phyloP scores from a whole-genome alignment of 2,797 vertebrate species.

The Alca torda region DNA sequence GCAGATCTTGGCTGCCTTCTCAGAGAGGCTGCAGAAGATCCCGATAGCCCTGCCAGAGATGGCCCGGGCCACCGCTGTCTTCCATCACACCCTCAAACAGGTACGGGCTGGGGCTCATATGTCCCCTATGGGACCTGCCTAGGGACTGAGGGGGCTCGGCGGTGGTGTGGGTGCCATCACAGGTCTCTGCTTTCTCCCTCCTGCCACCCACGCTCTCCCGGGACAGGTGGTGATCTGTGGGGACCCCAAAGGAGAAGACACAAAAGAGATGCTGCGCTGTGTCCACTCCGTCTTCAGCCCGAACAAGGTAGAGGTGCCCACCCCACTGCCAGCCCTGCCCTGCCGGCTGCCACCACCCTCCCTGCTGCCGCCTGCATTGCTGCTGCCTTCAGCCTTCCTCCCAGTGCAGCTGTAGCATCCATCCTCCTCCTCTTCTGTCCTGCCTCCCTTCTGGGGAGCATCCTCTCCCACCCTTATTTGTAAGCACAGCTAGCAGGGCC shows the following conservation, averaged over 20 bases:
- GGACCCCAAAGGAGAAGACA: constrained; percentile 84
- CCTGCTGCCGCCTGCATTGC: background rate
- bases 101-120: constrained; percentile 4
- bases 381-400: background rate
- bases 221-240: constrained; percentile 91
- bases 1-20: constrained; percentile 85
- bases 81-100: constrained; percentile 88
- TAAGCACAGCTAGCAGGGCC: background rate
- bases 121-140: background rate
- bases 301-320: constrained; percentile 81
- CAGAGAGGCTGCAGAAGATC: constrained; percentile 84
- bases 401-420: background rate
- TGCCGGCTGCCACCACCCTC: background rate
- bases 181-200: background rate
- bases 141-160: background rate
- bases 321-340: background rate
- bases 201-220: background rate
- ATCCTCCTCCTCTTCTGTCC: background rate
- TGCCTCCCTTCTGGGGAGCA: background rate
- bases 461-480: background rate
- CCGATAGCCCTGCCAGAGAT: constrained; percentile 90
- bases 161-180: background rate
- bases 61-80: constrained; percentile 81
- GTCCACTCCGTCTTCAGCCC: constrained; percentile 85
- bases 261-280: constrained; percentile 79